Conservation (phyloP, 2,888 invertebrate species). For the Dioctria rufipes region DNA sequence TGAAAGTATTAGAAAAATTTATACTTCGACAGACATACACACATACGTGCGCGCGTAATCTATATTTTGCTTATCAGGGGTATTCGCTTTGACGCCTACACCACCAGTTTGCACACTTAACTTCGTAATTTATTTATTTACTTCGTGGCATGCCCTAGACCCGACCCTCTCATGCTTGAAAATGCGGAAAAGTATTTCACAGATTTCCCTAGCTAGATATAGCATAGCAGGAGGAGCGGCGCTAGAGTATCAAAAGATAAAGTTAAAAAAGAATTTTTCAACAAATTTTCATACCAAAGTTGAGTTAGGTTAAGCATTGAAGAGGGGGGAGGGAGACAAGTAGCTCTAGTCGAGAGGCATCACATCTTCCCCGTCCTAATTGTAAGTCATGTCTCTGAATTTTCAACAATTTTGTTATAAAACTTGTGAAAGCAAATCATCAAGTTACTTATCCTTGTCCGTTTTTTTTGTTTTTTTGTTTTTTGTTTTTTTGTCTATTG, state of each 20-base stretch:
- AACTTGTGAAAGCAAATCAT: constrained; percentile 42
- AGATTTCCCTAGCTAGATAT: background rate
- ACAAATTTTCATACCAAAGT: constrained; percentile 7
- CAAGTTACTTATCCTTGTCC: constrained; percentile 28
- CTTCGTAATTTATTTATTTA: constrained; percentile 46
- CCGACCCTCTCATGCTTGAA: constrained; percentile 34
- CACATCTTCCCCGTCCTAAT: constrained; percentile 18
- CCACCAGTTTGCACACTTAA: constrained; percentile 36
- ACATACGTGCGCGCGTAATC: too few species aligned
- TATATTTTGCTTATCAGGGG: background rate
- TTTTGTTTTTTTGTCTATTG: too few species aligned
- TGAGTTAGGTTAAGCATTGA: background rate
- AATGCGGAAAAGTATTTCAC: constrained; percentile 31
- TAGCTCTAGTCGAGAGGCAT: constrained; percentile 10
- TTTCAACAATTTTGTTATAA: constrained; percentile 27
- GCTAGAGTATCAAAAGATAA: background rate
- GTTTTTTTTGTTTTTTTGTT: background rate
- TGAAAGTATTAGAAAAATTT: background rate
- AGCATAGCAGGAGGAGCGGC: background rate
- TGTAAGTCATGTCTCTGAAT: constrained; percentile 47
- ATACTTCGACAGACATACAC: background rate
- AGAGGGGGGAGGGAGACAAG: background rate
- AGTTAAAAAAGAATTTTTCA: constrained; percentile 26
- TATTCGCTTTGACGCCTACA: constrained; percentile 15
- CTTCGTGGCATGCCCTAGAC: constrained; percentile 4